Base-by-base conservation (phyloP, 2,888 invertebrate species). In the Theristus sp. region DNA sequence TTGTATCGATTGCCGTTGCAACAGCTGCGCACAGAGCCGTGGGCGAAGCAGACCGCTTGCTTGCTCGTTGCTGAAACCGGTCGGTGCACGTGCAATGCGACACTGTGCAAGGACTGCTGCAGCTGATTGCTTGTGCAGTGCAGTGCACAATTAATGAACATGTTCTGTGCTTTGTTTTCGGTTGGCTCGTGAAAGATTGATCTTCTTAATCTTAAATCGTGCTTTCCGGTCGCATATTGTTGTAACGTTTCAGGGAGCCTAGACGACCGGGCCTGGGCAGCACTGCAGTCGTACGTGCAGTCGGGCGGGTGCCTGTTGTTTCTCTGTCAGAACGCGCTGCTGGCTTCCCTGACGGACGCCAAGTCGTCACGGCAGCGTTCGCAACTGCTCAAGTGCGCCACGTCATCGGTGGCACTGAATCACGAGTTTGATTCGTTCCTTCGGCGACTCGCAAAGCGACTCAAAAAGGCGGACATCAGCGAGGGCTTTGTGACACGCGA, bases 351-450 rank as follows among this genome's bases (percentile, higher is more conserved):
- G 27, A 67, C 69, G 2, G 62, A 64, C 24, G 66, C 66, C 56
- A 65, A 67, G 38, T 67, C 69, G 10, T 62, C 65, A 20, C 68
- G 67, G 56, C 63, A 70, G 56, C 67, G 70, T 49, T 65, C 63
- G 26, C 24, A 46, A 20, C 27, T 67, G 25, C 61, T 68, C n/a
- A 64, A 63, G 38, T 56, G 54, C 30, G 65, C 67, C 10, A 17
- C 49, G n/a, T n/a, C n/a, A n/a, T n/a, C n/a, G n/a, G n/a, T n/a
- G n/a, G n/a, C 66, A 27, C 59, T 69, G 49, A 68, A 68, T 56
- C 70, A 71, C 62, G 72, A 73, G 29, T 70, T 72, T 59, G 70
- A 69, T 59, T 61, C 63, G 29, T 72, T 72, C 58, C 61, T 72
- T 47, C 70, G 72, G 62, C 68, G 67, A 56, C 59, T 68, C 6